These are phyloP conservation scores for Hybognathus amarus DNA, from an alignment of 2,797 vertebrate genomes.

Conservation along the genomic window DNA sequence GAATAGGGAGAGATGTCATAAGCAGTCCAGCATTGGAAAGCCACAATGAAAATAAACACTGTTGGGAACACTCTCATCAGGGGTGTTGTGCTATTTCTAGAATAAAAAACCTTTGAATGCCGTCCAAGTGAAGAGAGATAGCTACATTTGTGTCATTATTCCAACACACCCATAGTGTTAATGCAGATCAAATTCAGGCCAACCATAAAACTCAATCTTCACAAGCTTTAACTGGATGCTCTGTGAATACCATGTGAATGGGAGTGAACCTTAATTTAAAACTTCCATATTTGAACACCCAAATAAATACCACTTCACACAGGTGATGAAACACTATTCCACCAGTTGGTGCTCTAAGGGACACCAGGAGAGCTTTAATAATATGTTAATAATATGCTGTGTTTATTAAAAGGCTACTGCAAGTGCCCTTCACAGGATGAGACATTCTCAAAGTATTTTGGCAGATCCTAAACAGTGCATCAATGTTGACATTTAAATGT, in stretches of 20 bases:
- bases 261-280: slow-evolving; percentile 29
- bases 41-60: slow-evolving; percentile 35
- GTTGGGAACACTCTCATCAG: slow-evolving; percentile 6
- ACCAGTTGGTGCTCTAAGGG: slow-evolving; percentile 11
- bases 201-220: slow-evolving; percentile 55
- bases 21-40: slow-evolving; percentile 9
- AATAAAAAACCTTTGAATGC: background rate
- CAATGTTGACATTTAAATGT: slow-evolving; percentile 47
- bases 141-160: slow-evolving; percentile 19
- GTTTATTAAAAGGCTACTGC: background rate
- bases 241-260: slow-evolving; percentile 51
- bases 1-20: background rate
- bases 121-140: slow-evolving; percentile 13
- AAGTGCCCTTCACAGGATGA: slow-evolving; percentile 15
- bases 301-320: background rate
- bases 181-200: slow-evolving; percentile 43
- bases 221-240: slow-evolving; percentile 31
- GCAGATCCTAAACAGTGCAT: slow-evolving; percentile 22
- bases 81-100: slow-evolving; percentile 18
- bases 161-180: slow-evolving; percentile 31
- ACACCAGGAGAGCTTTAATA: background rate
- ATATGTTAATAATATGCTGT: background rate
- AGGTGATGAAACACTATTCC: slow-evolving; percentile 22
- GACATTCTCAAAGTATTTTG: slow-evolving; percentile 21
- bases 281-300: slow-evolving; percentile 21